Conservation (phyloP, 2,888 invertebrate species). For the Ecliptopera silaceata region DNA sequence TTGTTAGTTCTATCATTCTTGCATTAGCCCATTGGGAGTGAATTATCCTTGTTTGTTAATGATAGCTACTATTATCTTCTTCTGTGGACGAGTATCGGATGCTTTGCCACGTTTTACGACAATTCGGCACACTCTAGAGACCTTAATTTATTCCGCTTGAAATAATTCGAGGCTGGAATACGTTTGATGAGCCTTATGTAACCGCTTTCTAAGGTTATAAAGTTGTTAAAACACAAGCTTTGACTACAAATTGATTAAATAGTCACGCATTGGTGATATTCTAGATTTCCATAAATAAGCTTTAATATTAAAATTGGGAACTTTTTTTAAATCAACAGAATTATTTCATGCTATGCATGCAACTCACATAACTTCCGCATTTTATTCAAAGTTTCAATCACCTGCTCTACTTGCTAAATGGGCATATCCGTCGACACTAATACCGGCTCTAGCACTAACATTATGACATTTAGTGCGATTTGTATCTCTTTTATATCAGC, state of each 20-base stretch:
- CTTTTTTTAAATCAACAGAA: conserved; percentile 4
- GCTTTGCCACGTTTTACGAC: conserved; percentile 55
- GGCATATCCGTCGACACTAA: conserved; percentile 19
- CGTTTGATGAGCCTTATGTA: conserved; percentile 12
- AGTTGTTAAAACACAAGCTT: conserved; percentile 5
- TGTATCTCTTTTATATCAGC: conserved; percentile 38
- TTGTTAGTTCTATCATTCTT: neutral
- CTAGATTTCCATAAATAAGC: no score
- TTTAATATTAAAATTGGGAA: neutral
- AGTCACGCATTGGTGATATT: neutral
- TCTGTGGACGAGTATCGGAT: conserved; percentile 33
- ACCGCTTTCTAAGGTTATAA: conserved; percentile 17
- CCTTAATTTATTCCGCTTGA: conserved; percentile 56
- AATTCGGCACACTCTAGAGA: conserved; percentile 43
- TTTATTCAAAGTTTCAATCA: conserved; percentile 18
- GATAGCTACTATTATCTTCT: conserved; percentile 8
- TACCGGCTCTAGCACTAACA: conserved; percentile 13
- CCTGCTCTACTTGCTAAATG: conserved; percentile 25
- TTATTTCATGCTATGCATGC: conserved; percentile 9
- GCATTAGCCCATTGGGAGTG: neutral
- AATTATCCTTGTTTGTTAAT: neutral
- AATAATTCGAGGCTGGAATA: conserved; percentile 17
- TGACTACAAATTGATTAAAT: neutral
- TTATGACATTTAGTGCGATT: conserved; percentile 36
- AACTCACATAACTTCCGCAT: conserved; percentile 22